Percentiles rank a stretch among this genome's conserved stretches.
Evolutionary conservation across 2,888 invertebrate genomes (phyloP).

Genomic region (Amblyjoppa proteus): DNA sequence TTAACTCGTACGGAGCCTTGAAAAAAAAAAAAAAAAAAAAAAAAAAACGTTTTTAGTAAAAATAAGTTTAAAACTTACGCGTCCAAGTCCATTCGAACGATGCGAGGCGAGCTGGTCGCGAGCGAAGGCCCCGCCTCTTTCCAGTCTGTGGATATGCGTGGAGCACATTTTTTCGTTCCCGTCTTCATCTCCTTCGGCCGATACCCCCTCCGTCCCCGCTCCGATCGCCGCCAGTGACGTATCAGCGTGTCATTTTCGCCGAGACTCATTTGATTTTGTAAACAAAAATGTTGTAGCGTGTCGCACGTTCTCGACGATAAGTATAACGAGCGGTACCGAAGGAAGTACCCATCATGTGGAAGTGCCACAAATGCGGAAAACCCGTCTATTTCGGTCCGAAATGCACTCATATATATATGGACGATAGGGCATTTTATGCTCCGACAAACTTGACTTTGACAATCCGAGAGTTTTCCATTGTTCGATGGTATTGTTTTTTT

Average conservation of each 20-base stretch:
- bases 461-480: constrained; percentile 44
- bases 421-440: constrained; percentile 34
- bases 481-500: constrained; percentile 26
- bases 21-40: background rate
- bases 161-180: constrained; percentile 15
- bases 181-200: constrained; percentile 4
- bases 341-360: constrained; percentile 88
- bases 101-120: background rate
- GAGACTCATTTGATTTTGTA: constrained; percentile 63
- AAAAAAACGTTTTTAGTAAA: background rate
- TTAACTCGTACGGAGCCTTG: background rate
- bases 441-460: constrained; percentile 59
- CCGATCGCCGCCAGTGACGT: constrained; percentile 57
- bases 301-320: constrained; percentile 13
- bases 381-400: constrained; percentile 91
- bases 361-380: constrained; percentile 93
- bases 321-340: constrained; percentile 34
- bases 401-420: constrained; percentile 30
- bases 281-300: constrained; percentile 69
- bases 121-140: constrained; percentile 23
- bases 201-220: background rate
- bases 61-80: background rate
- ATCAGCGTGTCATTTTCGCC: constrained; percentile 66
- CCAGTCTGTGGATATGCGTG: constrained; percentile 11
- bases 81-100: background rate